Base-by-base conservation (phyloP, 2,113 vertebrate species). In the Pygathrix nemaeus region DNA sequence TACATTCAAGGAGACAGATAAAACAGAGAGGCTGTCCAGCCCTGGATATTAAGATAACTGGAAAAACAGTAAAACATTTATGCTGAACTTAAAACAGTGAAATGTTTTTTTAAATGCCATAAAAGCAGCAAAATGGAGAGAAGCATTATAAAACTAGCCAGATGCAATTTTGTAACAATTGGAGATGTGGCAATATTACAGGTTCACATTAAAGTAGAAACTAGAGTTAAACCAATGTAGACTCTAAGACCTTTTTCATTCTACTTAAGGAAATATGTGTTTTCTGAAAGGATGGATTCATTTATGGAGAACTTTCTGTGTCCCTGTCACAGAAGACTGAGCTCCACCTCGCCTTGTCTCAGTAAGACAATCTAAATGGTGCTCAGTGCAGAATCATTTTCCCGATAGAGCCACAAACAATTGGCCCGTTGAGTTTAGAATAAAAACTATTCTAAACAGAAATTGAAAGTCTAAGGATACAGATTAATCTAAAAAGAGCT, bases 361-460 rank as follows among this genome's bases (percentile, higher is more conserved):
- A 45, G 8, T 45, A 23, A 43, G 30, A 75, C 32, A 32, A n/a
- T 91, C 70, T 50, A 48, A 92, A 75, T 50, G 50, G 32, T 45
- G 38, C 38, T 83, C 27, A 6, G 48, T 52, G 18, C 38, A 59
- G 27, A 92, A 57, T 55, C 25, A 70, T 59, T 52, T 88, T 93
- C 57, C 88, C 59, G 21, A 32, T 52, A 57, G 48, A 91, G 18
- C 43, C 84, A 68, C 18, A 70, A 73, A 90, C 80, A n/a, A 75
- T 32, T 81, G 21, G 64, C 17, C 84, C 38, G 64, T 5, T 92
- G 73, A 21, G 20, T 90, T 93, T 73, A 79, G 59, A 88, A 48
- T 92, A 25, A 89, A 95, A 95, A 78, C 13, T 35, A 88, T 70
- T 91, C 78, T 55, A 32, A 91, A 83, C 35, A 93, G 11, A 96